A percentile compares a stretch with the other conserved stretches of the same genome.
Evolutionary conservation across 1,140 invertebrate species (phyloP).

Genomic region (Cecropterus lyciades): DNA sequence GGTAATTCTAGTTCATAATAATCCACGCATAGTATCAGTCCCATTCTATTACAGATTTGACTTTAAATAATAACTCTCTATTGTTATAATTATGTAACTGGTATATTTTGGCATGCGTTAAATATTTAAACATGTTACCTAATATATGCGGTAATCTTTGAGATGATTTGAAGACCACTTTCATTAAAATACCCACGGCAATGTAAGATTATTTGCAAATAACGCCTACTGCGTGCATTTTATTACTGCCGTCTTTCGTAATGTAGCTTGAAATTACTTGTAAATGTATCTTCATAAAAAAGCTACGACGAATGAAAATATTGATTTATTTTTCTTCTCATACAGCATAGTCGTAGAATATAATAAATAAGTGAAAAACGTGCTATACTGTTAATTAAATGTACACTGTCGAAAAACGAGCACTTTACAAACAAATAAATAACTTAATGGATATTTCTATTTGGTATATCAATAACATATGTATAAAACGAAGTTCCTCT

Average conservation of each 20-base stretch:
- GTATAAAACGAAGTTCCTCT: no score
- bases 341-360: no score
- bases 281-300: no score
- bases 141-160: constrained; percentile 12
- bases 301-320: no score
- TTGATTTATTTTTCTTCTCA: no score
- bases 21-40: not conserved
- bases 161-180: not conserved
- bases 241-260: not conserved
- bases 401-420: no score
- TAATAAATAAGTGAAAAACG: no score
- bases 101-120: constrained; percentile 2
- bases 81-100: constrained; percentile 28
- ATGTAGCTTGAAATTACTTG: not conserved
- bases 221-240: not conserved
- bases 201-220: not conserved
- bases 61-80: constrained; percentile 15
- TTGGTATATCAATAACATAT: no score
- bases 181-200: not conserved
- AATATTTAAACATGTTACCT: constrained; percentile 6
- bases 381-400: no score
- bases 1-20: not conserved
- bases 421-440: no score
- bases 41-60: constrained; percentile 5
- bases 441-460: no score